Evolutionary conservation across 2,113 vertebrate species (phyloP).

Genomic region (Salvator merianae): DNA sequence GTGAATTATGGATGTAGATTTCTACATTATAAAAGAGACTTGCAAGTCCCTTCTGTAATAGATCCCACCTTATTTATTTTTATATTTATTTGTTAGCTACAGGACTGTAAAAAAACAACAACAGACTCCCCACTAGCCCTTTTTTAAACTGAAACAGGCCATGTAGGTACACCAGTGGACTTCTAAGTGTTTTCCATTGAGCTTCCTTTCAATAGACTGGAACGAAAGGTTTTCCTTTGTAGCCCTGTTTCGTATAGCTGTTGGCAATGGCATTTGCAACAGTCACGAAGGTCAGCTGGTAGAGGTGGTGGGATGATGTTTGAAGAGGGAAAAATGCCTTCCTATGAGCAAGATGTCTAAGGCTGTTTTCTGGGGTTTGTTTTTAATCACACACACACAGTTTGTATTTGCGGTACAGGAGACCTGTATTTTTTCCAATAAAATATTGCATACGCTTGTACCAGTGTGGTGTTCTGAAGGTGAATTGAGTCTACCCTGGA

Average conservation of each 20-base stretch:
- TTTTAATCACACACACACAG: constrained; percentile 47
- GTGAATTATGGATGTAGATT: constrained; percentile 66
- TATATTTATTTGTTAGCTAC: constrained; percentile 74
- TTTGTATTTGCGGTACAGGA: constrained; percentile 66
- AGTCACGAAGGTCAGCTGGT: constrained; percentile 48
- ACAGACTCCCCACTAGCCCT: constrained; percentile 10
- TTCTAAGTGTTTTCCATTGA: constrained; percentile 19
- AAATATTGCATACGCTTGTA: constrained; percentile 66
- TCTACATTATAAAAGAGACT: constrained; percentile 60
- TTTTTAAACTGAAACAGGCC: neutral
- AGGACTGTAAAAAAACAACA: constrained; percentile 42
- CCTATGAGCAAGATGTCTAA: constrained; percentile 48
- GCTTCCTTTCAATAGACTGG: constrained; percentile 31
- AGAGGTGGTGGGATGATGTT: constrained; percentile 37
- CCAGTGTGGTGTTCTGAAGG: neutral
- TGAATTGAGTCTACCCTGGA: neutral
- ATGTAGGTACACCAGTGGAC: neutral
- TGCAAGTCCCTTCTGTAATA: constrained; percentile 57
- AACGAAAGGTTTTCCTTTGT: constrained; percentile 44
- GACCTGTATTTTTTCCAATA: constrained; percentile 68
- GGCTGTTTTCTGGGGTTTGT: neutral
- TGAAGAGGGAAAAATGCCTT: constrained; percentile 28
- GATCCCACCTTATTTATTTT: constrained; percentile 75
- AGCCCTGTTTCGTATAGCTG: constrained; percentile 58
- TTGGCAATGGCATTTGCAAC: constrained; percentile 24